Evolutionary conservation across 2,797 vertebrate genomes (phyloP).

Genomic region (Gymnodraco acuticeps): DNA sequence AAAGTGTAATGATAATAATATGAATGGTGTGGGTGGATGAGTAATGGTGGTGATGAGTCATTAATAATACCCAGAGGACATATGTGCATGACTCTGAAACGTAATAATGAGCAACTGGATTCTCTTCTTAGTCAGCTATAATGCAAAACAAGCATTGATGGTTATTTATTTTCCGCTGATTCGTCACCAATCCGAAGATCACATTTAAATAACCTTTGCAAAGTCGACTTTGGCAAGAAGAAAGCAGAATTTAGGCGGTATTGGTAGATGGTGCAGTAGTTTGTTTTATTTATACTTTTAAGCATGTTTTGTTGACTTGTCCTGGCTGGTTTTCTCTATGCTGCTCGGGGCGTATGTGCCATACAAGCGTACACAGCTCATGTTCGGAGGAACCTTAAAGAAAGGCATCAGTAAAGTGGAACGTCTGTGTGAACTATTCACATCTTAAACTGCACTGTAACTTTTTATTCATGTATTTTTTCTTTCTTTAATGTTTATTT

Average conservation of each 20-base stretch:
- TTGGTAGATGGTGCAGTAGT: background rate
- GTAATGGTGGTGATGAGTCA: constrained; percentile 34
- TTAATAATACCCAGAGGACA: constrained; percentile 29
- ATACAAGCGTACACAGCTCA: no score
- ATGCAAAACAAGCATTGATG: background rate
- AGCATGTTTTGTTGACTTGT: background rate
- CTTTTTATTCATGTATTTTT: no score
- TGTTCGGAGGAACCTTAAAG: no score
- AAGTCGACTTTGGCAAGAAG: background rate
- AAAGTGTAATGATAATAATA: constrained; percentile 28
- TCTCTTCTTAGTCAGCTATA: background rate
- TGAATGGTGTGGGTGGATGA: constrained; percentile 24
- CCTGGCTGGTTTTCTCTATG: no score
- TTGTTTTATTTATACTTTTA: no score
- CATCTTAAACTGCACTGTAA: no score
- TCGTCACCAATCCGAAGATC: background rate
- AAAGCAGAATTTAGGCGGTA: background rate
- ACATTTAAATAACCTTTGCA: constrained; percentile 1
- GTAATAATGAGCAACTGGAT: constrained; percentile 26
- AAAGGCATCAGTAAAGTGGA: no score
- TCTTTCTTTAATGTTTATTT: no score
- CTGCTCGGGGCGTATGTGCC: no score
- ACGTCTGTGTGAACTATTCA: no score
- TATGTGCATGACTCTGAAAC: constrained; percentile 7
- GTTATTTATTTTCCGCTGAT: constrained; percentile 16